These are phyloP conservation scores for Melipona quadrifasciata DNA, from an alignment of 1,140 invertebrate genomes.

Conservation along the genomic window DNA sequence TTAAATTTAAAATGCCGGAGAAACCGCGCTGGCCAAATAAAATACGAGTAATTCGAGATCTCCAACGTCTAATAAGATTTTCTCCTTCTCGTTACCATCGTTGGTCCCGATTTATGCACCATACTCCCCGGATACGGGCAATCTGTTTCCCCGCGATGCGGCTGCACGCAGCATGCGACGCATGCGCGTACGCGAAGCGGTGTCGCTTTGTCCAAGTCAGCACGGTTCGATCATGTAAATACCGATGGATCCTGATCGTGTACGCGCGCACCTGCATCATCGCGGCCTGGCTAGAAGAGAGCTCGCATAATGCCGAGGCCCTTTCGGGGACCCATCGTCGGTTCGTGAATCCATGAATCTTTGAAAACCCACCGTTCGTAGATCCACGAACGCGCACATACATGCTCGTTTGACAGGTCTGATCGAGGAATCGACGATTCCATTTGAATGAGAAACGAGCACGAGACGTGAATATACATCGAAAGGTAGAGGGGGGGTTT, in stretches of 20 bases:
- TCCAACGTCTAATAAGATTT: too few species aligned
- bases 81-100: not conserved
- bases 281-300: conserved; percentile 18
- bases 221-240: conserved; percentile 50
- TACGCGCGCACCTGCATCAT: conserved; percentile 36
- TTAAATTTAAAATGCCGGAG: too few species aligned
- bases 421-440: conserved; percentile 25
- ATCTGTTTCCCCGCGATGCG: conserved; percentile 30
- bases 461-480: conserved; percentile 12
- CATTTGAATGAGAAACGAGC: conserved; percentile 24
- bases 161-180: conserved; percentile 29
- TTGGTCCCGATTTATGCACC: not conserved
- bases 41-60: too few species aligned
- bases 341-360: conserved; percentile 53
- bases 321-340: not conserved
- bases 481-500: not conserved
- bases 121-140: conserved; percentile 4
- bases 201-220: conserved; percentile 41
- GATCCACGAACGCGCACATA: conserved; percentile 29
- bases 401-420: conserved; percentile 30
- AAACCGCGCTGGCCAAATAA: too few species aligned
- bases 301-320: conserved; percentile 28
- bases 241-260: conserved; percentile 44
- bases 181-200: conserved; percentile 10
- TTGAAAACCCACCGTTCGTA: conserved; percentile 31